Conservation (phyloP, 2,113 vertebrate genomes). For the Calyptomena viridis region DNA sequence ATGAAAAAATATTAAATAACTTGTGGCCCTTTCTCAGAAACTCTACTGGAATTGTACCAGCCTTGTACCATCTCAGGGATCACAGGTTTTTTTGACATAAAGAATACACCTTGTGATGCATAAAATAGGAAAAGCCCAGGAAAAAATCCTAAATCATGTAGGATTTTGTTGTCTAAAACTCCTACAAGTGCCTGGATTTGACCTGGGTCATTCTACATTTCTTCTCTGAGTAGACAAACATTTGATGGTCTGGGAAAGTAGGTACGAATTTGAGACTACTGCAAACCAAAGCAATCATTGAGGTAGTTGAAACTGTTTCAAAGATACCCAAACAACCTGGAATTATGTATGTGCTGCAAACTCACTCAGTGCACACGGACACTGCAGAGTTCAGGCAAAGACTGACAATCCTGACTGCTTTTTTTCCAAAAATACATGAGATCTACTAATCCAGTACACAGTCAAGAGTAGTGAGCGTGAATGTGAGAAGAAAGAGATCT, state of each 20-base stretch:
- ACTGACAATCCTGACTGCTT: fast-evolving
- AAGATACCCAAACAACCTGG: not conserved
- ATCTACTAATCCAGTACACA: not conserved
- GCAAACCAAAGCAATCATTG: not conserved
- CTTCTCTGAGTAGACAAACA: not conserved
- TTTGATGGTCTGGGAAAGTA: not conserved
- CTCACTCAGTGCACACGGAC: fast-evolving
- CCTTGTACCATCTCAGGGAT: no score
- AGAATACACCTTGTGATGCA: not conserved
- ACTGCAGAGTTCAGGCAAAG: not conserved
- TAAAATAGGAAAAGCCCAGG: not conserved
- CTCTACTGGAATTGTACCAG: not conserved
- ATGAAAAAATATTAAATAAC: not conserved
- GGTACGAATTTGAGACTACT: not conserved
- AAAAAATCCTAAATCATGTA: not conserved
- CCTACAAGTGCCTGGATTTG: not conserved
- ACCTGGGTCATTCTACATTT: not conserved
- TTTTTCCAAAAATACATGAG: not conserved
- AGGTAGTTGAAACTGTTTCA: not conserved
- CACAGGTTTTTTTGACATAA: not conserved
- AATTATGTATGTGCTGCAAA: not conserved
- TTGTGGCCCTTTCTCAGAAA: not conserved
- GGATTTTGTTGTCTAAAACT: not conserved
- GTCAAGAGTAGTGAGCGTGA: fast-evolving
- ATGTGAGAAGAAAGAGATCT: not conserved